Evolutionary conservation across 64 coral and sea anemone species (phyloP).

Genomic region (Acropora tenuis): DNA sequence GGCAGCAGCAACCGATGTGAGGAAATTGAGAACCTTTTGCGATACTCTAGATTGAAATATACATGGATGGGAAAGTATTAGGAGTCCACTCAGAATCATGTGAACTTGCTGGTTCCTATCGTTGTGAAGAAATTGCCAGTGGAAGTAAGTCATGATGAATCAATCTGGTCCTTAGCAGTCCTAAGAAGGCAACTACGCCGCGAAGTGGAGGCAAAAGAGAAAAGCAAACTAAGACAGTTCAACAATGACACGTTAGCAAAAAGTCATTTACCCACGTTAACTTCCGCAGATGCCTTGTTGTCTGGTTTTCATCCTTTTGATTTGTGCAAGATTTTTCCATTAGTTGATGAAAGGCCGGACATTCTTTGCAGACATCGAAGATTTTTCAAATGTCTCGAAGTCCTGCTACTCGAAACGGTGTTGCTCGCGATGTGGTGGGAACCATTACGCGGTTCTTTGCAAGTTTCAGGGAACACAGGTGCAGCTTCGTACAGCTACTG

Average conservation of each 20-base stretch:
- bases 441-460: too few relatives aligned
- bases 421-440: not conserved
- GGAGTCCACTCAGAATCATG: slow-evolving; percentile 14
- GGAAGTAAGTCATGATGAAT: not conserved
- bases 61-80: slow-evolving; percentile 37
- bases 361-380: not conserved
- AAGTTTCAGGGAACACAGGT: too few relatives aligned
- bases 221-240: not conserved
- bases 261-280: not conserved
- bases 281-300: not conserved
- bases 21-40: not conserved
- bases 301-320: not conserved
- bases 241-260: too few relatives aligned
- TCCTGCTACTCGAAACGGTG: not conserved
- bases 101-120: not conserved
- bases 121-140: not conserved
- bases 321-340: too few relatives aligned
- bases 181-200: slow-evolving; percentile 19
- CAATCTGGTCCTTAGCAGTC: not conserved
- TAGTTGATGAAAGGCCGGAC: not conserved
- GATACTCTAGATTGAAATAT: slow-evolving; percentile 7
- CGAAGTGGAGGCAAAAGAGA: slow-evolving; percentile 51
- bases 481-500: too few relatives aligned
- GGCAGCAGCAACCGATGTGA: not conserved
- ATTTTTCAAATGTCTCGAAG: not conserved